Base-by-base conservation (phyloP, 2,888 invertebrate genomes). In the Epistrophe eligans region DNA sequence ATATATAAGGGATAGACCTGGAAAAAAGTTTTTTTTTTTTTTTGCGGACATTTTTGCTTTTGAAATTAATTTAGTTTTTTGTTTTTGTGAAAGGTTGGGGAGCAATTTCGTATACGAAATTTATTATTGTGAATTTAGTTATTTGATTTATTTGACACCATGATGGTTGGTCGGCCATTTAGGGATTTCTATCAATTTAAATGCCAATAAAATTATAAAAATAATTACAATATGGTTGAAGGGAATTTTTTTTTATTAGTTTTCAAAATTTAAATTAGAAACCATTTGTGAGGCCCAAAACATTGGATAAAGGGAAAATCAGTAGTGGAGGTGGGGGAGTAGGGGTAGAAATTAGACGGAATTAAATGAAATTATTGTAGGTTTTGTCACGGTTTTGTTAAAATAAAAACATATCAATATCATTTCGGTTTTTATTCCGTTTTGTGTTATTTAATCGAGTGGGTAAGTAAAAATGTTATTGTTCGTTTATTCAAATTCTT, bases 11-110 rank as follows among this genome's bases (percentile, higher is more conserved):
- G 28, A 55, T 43, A 40, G 28, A 70, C 13, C 7, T 64, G 28
- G 5, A n/a, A 28, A 32, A 32, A 11, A 11, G 2, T 13, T 4
- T 50, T 55, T 55, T 43, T 8, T 13, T 4, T 50, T 55, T 55
- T 43, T 8, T 40, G n/a, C n/a, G 19, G 52, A 55, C 9, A 67
- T 64, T 48, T 64, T 64, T 48, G 28, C n/a, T 66, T 32, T 48
- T 48, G 17, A 67, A 67, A 67, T 67, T 50, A 50, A 50, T 67
- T 67, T 50, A 50, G 50, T 50, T 67, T n/a, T 67, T 67, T 67
- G 19, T 17, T 6, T 32, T 45, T 45, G 38, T 24, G 24, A 24
- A 15, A 19, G 60, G 60, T 13, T 60, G 32, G 45, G 48, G 45
- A 50, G 32, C 11, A 64, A 45, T 64, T 50, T 24, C 15, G 55